phyloP scores from a whole-genome alignment of 1,140 invertebrate species.

The Limonius californicus region DNA sequence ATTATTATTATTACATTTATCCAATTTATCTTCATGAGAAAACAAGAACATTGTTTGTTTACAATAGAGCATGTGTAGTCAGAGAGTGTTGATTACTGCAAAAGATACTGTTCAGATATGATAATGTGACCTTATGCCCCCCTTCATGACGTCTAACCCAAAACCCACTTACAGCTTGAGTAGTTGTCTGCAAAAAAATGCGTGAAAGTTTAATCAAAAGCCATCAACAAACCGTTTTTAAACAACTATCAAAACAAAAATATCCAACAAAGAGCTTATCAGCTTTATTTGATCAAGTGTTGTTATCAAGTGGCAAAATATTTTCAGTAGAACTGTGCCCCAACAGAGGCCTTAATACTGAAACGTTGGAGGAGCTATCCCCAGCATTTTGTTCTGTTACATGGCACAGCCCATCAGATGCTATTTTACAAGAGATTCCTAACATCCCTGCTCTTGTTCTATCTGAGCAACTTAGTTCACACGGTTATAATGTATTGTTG shows the following conservation, averaged over 20 bases:
- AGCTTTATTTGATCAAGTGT: background rate
- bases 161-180: too few species aligned
- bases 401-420: background rate
- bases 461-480: background rate
- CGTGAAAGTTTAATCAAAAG: too few species aligned
- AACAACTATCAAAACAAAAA: background rate
- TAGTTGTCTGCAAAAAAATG: too few species aligned
- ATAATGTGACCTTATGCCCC: too few species aligned
- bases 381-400: constrained; percentile 2
- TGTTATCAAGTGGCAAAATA: background rate
- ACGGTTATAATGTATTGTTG: background rate
- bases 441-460: background rate
- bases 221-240: too few species aligned
- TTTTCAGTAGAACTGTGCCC: constrained; percentile 2
- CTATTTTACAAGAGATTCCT: background rate
- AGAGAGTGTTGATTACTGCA: too few species aligned
- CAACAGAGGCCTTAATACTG: background rate
- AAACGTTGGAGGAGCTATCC: background rate
- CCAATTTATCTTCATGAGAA: too few species aligned
- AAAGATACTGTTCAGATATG: too few species aligned
- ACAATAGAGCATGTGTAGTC: too few species aligned
- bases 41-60: too few species aligned
- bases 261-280: background rate
- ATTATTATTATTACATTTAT: too few species aligned
- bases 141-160: too few species aligned